Evolutionary conservation across 2,113 vertebrate species (phyloP).

Genomic region (Calyptomena viridis): DNA sequence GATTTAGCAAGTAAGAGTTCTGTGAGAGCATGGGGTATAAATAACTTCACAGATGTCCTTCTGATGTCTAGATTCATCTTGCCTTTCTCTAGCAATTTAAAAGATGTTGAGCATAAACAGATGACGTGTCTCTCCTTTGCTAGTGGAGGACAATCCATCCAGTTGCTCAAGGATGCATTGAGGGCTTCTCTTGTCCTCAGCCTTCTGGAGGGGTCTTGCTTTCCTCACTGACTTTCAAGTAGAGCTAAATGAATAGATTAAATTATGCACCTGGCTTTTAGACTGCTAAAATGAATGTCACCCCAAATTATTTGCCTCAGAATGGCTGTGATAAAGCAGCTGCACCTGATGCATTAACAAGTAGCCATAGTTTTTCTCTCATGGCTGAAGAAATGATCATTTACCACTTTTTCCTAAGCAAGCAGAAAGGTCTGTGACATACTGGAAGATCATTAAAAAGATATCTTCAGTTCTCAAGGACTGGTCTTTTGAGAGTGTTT

Average conservation of each 20-base stretch:
- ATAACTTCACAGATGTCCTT: not conserved
- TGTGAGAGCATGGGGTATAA: not conserved
- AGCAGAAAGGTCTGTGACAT: not conserved
- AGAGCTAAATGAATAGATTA: not conserved
- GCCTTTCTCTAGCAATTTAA: not conserved
- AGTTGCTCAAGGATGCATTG: not conserved
- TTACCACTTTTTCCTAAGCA: not conserved
- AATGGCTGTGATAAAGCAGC: not conserved
- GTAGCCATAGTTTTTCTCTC: not conserved
- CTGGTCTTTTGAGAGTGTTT: not conserved
- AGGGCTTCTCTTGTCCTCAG: not conserved
- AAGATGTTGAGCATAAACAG: not conserved
- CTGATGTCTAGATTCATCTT: not conserved
- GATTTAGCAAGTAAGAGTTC: not conserved
- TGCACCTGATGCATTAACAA: not conserved
- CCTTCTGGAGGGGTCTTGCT: not conserved
- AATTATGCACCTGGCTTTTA: not conserved
- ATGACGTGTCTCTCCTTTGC: not conserved
- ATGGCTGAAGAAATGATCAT: not conserved
- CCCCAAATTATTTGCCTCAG: conserved; percentile 1
- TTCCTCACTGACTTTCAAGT: not conserved
- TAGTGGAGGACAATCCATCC: not conserved
- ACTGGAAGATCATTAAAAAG: not conserved
- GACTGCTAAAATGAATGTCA: conserved; percentile 6
- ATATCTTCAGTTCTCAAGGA: not conserved